These are phyloP conservation scores for Manis crassicaudata DNA, from an alignment of 2,797 vertebrate species.

Conservation along the genomic window DNA sequence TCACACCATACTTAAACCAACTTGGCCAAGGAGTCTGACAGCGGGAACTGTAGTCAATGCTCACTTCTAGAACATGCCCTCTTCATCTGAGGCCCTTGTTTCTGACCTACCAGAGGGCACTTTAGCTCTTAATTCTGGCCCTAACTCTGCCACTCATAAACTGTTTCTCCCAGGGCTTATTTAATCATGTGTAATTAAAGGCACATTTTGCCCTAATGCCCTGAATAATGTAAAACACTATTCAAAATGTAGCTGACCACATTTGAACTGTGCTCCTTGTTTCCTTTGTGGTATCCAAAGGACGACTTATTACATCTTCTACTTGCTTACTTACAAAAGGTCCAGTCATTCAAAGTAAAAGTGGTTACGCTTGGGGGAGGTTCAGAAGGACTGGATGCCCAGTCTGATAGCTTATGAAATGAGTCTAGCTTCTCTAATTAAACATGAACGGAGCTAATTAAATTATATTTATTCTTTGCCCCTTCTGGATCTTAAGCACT, in stretches of 20 bases:
- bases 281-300: background rate
- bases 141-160: background rate
- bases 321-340: background rate
- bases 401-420: background rate
- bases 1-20: background rate
- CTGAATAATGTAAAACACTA: background rate
- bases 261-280: background rate
- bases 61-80: slow-evolving; percentile 15
- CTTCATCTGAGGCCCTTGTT: background rate
- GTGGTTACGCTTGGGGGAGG: background rate
- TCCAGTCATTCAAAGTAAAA: background rate
- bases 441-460: slow-evolving; percentile 9
- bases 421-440: slow-evolving; percentile 25
- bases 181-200: slow-evolving; percentile 10
- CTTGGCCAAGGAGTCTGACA: background rate
- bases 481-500: slow-evolving; percentile 20
- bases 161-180: background rate
- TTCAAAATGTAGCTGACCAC: background rate
- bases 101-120: background rate
- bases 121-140: slow-evolving; percentile 31
- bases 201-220: background rate
- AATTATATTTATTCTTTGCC: slow-evolving; percentile 14
- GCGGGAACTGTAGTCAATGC: background rate
- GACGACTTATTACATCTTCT: background rate
- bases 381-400: background rate